These are phyloP conservation scores for Whitmania pigra DNA, from an alignment of 1,140 invertebrate genomes.

Conservation along the genomic window DNA sequence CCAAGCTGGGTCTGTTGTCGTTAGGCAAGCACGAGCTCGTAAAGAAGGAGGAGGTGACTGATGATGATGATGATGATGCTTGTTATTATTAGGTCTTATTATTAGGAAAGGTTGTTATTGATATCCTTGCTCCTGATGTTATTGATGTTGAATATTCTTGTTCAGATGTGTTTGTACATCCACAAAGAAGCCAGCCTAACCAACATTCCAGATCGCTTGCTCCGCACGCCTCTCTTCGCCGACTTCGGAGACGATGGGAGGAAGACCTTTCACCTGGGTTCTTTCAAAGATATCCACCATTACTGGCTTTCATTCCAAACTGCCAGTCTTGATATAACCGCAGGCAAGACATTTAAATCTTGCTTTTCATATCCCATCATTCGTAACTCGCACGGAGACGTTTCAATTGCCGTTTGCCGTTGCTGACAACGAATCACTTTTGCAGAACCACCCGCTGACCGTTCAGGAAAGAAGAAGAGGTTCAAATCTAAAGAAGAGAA, in stretches of 20 bases:
- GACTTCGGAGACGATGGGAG: background rate
- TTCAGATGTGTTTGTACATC: slow-evolving; percentile 53
- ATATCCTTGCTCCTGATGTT: too few relatives aligned
- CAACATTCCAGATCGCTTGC: slow-evolving; percentile 50
- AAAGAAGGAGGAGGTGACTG: slow-evolving; percentile 54
- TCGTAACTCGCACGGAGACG: too few relatives aligned
- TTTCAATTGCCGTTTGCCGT: too few relatives aligned
- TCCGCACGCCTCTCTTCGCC: too few relatives aligned
- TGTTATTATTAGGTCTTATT: background rate
- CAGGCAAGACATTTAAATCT: slow-evolving; percentile 49
- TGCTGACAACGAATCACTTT: background rate
- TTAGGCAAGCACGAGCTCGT: slow-evolving; percentile 54
- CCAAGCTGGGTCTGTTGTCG: slow-evolving; percentile 58
- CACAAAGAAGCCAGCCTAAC: slow-evolving; percentile 52
- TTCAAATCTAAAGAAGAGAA: background rate
- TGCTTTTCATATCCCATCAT: too few relatives aligned
- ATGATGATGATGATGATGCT: background rate
- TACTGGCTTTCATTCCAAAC: slow-evolving; percentile 62
- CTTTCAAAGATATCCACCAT: slow-evolving; percentile 48
- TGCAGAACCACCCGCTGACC: background rate
- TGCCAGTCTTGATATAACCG: slow-evolving; percentile 53
- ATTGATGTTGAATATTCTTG: slow-evolving; percentile 11
- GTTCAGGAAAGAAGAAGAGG: too few relatives aligned
- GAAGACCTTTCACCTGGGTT: slow-evolving; percentile 48
- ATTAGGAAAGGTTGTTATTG: too few relatives aligned